These are phyloP conservation scores for Drosophila meridionalis DNA, from an alignment of 2,888 invertebrate species.

Conservation along the genomic window DNA sequence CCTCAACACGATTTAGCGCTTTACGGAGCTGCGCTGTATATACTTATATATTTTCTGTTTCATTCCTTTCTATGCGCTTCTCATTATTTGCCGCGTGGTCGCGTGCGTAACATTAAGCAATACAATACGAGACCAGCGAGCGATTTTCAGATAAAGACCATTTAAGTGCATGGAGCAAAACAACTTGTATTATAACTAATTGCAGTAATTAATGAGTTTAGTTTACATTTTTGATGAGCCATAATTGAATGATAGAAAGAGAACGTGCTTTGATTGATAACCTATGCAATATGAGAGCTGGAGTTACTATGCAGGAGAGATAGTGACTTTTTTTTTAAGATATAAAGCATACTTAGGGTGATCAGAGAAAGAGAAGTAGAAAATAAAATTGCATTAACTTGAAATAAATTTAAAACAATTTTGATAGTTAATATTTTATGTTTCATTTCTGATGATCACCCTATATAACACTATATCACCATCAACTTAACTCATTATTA, in stretches of 20 bases:
- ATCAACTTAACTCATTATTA: too few relatives aligned
- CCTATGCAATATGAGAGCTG: not conserved
- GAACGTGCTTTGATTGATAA: slow-evolving; percentile 38
- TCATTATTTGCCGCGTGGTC: slow-evolving; percentile 44
- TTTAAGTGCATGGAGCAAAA: slow-evolving; percentile 22
- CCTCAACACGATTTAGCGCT: slow-evolving; percentile 24
- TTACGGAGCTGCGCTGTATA: not conserved
- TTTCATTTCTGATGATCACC: too few relatives aligned
- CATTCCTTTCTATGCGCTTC: not conserved
- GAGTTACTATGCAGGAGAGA: not conserved
- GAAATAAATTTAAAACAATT: too few relatives aligned
- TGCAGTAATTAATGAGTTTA: slow-evolving; percentile 74
- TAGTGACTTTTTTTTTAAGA: not conserved
- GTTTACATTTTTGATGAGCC: slow-evolving; percentile 54
- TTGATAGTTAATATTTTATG: too few relatives aligned
- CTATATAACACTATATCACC: too few relatives aligned
- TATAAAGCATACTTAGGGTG: not conserved
- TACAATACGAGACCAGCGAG: slow-evolving; percentile 22
- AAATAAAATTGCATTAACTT: not conserved
- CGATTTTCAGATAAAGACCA: slow-evolving; percentile 49
- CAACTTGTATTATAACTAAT: slow-evolving; percentile 59
- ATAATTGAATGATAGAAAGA: slow-evolving; percentile 22
- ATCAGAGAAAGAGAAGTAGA: not conserved
- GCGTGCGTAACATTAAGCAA: slow-evolving; percentile 51
- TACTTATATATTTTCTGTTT: slow-evolving; percentile 1